Conservation (phyloP, 2,113 vertebrate genomes). For the Paraplagusia blochii region DNA sequence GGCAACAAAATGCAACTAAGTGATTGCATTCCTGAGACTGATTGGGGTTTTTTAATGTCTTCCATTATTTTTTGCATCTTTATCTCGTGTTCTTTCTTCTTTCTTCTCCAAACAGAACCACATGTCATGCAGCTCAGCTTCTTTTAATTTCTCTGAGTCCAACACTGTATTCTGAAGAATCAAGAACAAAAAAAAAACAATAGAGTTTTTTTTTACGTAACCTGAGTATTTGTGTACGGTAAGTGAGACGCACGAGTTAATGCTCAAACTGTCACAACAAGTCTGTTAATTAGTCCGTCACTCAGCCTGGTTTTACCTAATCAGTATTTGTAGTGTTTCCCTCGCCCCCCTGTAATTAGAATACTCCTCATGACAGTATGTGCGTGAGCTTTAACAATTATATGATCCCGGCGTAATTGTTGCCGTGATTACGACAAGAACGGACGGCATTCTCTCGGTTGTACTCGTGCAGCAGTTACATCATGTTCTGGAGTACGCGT, state of each 20-base stretch:
- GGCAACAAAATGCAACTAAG: no score
- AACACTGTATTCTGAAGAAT: neutral
- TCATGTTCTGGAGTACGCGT: constrained; percentile 46
- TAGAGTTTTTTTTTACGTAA: neutral
- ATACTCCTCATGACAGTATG: constrained; percentile 56
- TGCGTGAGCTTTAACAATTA: constrained; percentile 68
- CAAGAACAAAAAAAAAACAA: no score
- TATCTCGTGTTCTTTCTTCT: no score
- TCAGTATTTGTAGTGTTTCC: constrained; percentile 39
- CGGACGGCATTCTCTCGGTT: constrained; percentile 40
- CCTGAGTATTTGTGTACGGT: constrained; percentile 13
- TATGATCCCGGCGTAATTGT: constrained; percentile 53
- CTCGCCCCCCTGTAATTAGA: constrained; percentile 48
- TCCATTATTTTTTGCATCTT: no score
- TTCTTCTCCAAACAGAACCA: neutral
- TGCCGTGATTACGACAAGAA: constrained; percentile 57
- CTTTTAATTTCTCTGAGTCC: no score
- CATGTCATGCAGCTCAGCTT: constrained; percentile 11
- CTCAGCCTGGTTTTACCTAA: constrained; percentile 19
- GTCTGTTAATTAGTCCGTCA: constrained; percentile 30
- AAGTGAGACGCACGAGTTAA: constrained; percentile 17
- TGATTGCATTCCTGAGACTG: no score
- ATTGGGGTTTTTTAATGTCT: no score
- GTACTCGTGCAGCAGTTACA: constrained; percentile 51
- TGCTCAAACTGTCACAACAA: constrained; percentile 39